These are phyloP conservation scores for Thyatira batis DNA, from an alignment of 2,888 invertebrate genomes.

Conservation along the genomic window DNA sequence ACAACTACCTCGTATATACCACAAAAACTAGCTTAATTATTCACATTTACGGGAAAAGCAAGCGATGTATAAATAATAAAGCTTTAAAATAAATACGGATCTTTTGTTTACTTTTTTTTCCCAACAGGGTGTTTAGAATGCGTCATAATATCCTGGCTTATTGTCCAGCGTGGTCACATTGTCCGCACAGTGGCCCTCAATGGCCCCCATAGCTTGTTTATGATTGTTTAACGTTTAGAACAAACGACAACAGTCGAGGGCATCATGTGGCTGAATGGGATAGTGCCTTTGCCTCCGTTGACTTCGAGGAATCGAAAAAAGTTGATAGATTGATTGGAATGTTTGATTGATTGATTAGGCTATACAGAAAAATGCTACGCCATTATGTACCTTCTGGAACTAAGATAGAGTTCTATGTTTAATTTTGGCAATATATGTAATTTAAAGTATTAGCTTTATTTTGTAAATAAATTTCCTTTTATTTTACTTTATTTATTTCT, in stretches of 20 bases:
- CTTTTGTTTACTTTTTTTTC: not conserved
- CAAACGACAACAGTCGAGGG: conserved; percentile 42
- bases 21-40: no score
- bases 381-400: no score
- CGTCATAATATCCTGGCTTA: conserved; percentile 33
- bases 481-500: no score
- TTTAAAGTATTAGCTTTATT: no score
- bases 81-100: not conserved
- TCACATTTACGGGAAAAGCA: no score
- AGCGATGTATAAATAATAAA: no score
- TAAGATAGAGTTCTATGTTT: no score
- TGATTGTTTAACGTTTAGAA: conserved; percentile 57
- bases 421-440: no score
- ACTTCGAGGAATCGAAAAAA: conserved; percentile 45
- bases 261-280: conserved; percentile 35
- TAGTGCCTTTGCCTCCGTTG: conserved; percentile 18
- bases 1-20: no score
- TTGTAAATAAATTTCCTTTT: no score
- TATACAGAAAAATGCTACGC: not conserved
- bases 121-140: conserved; percentile 18
- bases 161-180: conserved; percentile 47
- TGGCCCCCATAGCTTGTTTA: conserved; percentile 58
- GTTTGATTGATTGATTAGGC: conserved; percentile 21
- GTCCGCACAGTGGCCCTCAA: conserved; percentile 67
- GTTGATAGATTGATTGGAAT: conserved; percentile 34